These are phyloP conservation scores for Pseudorectes ferrugineus DNA, from an alignment of 2,113 vertebrate species.

Conservation along the genomic window DNA sequence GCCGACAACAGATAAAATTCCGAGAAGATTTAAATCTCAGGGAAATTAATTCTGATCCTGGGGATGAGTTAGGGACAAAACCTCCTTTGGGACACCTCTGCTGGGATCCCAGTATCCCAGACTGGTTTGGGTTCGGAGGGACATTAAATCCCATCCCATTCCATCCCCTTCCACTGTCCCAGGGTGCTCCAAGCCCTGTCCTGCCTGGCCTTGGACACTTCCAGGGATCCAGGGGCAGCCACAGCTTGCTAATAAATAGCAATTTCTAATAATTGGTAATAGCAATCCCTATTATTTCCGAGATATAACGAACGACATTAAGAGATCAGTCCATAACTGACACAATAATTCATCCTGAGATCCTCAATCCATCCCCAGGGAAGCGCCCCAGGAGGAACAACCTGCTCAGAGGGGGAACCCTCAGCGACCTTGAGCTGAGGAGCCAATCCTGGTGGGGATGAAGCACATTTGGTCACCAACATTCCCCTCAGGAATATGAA, in stretches of 20 bases:
- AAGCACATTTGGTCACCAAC: neutral
- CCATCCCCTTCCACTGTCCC: neutral
- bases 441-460: neutral
- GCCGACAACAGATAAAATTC: neutral
- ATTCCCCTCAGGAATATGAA: accelerated
- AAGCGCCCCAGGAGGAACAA: neutral
- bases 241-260: neutral
- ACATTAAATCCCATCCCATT: neutral
- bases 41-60: neutral
- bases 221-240: neutral
- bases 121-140: neutral
- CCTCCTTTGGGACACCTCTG: neutral
- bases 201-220: neutral
- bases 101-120: neutral
- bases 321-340: neutral
- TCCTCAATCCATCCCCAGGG: neutral
- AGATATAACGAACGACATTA: neutral
- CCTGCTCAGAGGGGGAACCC: neutral
- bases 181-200: neutral
- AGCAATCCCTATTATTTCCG: neutral
- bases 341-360: neutral
- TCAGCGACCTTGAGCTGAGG: neutral
- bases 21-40: neutral
- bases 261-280: neutral
- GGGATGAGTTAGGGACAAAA: neutral